A percentile compares a stretch with the other conserved stretches of the same genome.
Conservation (phyloP, 2,113 vertebrate genomes). For the Eubucco bourcierii region DNA sequence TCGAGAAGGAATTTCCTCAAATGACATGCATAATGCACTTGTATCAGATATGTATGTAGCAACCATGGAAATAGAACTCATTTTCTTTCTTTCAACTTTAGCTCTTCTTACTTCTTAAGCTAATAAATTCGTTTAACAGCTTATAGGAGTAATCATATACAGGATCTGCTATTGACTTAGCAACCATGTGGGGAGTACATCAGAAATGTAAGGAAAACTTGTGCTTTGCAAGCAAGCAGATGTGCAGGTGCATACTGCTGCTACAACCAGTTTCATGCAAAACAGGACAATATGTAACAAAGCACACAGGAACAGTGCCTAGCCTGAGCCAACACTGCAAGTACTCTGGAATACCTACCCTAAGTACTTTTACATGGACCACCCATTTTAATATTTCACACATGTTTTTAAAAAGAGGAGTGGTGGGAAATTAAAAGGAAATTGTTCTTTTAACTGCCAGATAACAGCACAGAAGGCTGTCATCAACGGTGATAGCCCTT, state of each 20-base stretch:
- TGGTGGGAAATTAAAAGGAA: background rate
- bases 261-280: background rate
- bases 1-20: background rate
- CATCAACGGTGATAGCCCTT: background rate
- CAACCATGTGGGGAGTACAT: background rate
- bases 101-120: background rate
- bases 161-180: background rate
- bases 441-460: background rate
- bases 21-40: background rate
- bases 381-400: background rate
- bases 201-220: background rate
- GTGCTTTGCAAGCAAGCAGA: background rate
- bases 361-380: background rate
- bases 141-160: background rate
- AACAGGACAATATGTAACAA: background rate
- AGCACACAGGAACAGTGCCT: background rate
- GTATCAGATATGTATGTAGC: background rate
- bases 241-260: background rate
- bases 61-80: background rate
- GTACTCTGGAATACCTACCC: background rate
- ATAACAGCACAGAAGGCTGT: background rate
- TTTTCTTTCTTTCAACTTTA: background rate
- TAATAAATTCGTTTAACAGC: background rate
- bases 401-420: background rate
- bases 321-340: background rate